Evolutionary conservation across 2,888 invertebrate genomes (phyloP).

Genomic region (Pegoplata infirma): DNA sequence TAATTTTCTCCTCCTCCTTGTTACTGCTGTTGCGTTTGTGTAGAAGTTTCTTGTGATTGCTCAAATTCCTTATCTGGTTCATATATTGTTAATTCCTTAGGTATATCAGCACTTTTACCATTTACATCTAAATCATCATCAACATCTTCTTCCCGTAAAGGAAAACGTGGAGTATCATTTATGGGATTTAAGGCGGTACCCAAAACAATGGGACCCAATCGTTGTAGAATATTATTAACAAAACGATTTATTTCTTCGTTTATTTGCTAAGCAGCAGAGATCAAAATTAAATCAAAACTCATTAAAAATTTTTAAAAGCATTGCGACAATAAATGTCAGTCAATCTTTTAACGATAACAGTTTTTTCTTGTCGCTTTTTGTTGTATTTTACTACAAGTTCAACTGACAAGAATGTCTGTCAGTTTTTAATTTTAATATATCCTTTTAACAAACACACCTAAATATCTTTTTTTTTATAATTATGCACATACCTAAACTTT

Average conservation of each 20-base stretch:
- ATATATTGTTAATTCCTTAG: constrained; percentile 68
- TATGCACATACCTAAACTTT: constrained; percentile 21
- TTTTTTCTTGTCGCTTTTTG: background rate
- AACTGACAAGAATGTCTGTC: constrained; percentile 21
- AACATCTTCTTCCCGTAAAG: constrained; percentile 37
- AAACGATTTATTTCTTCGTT: constrained; percentile 74
- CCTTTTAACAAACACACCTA: constrained; percentile 40
- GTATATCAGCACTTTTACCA: constrained; percentile 49
- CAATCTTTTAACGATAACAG: background rate
- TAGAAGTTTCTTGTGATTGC: constrained; percentile 21
- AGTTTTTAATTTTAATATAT: background rate
- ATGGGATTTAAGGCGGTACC: constrained; percentile 72
- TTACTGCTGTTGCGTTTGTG: background rate
- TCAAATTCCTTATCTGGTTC: constrained; percentile 70
- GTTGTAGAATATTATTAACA: constrained; percentile 70
- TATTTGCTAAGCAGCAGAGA: constrained; percentile 68
- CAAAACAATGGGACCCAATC: constrained; percentile 71
- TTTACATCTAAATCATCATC: constrained; percentile 56
- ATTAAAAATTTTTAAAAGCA: constrained; percentile 5
- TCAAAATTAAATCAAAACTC: constrained; percentile 17
- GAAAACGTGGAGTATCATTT: constrained; percentile 56
- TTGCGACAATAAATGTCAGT: constrained; percentile 2
- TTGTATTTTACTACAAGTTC: constrained; percentile 1
- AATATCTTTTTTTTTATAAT: background rate
- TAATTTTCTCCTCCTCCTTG: constrained; percentile 26